Base-by-base conservation (phyloP, 2,113 vertebrate species). In the Corydoras sp. region DNA sequence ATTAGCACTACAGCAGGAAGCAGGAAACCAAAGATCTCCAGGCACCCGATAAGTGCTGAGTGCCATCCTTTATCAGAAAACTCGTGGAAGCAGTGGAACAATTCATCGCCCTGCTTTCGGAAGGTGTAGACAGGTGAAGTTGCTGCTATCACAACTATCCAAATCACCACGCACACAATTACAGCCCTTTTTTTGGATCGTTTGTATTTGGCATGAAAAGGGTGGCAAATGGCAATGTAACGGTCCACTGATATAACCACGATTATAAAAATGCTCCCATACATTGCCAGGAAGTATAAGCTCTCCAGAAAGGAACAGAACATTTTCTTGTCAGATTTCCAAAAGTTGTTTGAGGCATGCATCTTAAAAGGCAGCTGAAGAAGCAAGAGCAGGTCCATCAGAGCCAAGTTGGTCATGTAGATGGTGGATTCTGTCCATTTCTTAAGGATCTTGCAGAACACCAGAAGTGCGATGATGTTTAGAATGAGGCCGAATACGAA, bases 221-320 rank as follows among this genome's bases (percentile, higher is more conserved):
- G 94, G 78, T 91, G 78, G 78, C 71, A 89, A 74, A 98, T 92
- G 58, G 85, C 89, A 58, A 92, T 30, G 76, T 92, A 96, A n/a
- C 95, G 88, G 74, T 97, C 93, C 0, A 92, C 35, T 0, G 92
- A 91, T 76, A 98, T 96, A 71, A 88, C 91, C 78, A 87, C 88
- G 29, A 94, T 93, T 12, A 87, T 95, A 80, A 93, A 95, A 82
- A 98, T 88, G 63, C 95, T 94, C 11, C 89, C 90, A 0, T 98
- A 97, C 54, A 87, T 95, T 53, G 92, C 93, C 58, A 94, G 64
- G 0, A 95, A 96, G 76, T 97, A 95, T 10, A 93, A 73, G 35
- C 87, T 87, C 75, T 96, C 86, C 29, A 91, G 79, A 35, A 89
- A 70, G 0, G 90, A 90, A 60, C 95, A 98, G 18, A 92, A 49